A percentile compares a stretch with the other conserved stretches of the same genome.
phyloP scores from a whole-genome alignment of 1,140 invertebrate species.

The Cydia splendana region DNA sequence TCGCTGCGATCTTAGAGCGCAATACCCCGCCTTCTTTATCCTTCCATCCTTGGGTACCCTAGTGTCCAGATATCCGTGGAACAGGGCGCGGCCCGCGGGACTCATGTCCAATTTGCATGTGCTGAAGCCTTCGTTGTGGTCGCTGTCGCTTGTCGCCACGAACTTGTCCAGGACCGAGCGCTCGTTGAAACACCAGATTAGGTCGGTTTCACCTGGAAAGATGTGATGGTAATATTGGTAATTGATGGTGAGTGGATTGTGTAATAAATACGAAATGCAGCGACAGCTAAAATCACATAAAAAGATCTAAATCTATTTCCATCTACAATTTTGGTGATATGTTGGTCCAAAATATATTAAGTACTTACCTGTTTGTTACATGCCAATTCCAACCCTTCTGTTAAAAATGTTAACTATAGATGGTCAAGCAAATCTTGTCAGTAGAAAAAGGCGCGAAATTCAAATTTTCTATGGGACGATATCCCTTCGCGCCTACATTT shows the following conservation, averaged over 20 bases:
- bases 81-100: slow-evolving; percentile 85
- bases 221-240: background rate
- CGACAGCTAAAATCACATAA: too few species aligned
- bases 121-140: slow-evolving; percentile 90
- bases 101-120: slow-evolving; percentile 83
- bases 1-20: slow-evolving; percentile 85
- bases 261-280: too few species aligned
- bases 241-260: background rate
- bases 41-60: slow-evolving; percentile 89
- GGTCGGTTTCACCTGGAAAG: slow-evolving; percentile 83
- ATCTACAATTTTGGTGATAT: too few species aligned
- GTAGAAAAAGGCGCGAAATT: too few species aligned
- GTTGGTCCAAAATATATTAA: too few species aligned
- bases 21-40: slow-evolving; percentile 88
- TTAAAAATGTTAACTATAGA: too few species aligned
- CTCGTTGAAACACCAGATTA: slow-evolving; percentile 85
- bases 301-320: too few species aligned
- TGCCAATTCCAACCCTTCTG: too few species aligned
- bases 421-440: too few species aligned
- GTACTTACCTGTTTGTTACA: too few species aligned
- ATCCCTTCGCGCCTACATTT: too few species aligned
- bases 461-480: too few species aligned
- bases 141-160: slow-evolving; percentile 87
- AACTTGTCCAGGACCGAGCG: slow-evolving; percentile 85
- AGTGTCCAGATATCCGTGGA: slow-evolving; percentile 87